Percentiles rank a stretch among this genome's conserved stretches.
These are phyloP conservation scores for Chloropsis cyanopogon DNA, from an alignment of 2,113 vertebrate species.

Conservation along the genomic window DNA sequence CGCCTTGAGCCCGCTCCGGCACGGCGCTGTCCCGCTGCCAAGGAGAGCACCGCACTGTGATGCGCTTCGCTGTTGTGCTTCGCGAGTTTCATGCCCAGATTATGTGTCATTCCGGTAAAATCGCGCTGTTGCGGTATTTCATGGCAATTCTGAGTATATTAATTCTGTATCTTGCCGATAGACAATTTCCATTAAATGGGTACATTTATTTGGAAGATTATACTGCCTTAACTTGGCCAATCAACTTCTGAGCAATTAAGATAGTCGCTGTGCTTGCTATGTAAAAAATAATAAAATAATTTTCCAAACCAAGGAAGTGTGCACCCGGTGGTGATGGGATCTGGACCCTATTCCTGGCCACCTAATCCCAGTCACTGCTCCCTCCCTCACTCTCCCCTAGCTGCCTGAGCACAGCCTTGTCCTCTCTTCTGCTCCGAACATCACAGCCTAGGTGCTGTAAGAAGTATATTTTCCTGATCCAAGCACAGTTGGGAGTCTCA, in stretches of 20 bases:
- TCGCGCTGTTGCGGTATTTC: accelerated
- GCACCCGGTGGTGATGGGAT: neutral
- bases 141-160: accelerated
- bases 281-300: neutral
- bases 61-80: accelerated
- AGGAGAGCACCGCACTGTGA: accelerated
- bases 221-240: neutral
- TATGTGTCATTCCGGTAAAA: accelerated
- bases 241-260: neutral
- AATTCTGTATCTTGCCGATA: neutral
- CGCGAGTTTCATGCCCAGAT: accelerated
- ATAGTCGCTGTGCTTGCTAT: accelerated
- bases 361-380: neutral
- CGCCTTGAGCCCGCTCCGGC: accelerated
- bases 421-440: accelerated
- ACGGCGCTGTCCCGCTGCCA: neutral
- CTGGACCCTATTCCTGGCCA: neutral
- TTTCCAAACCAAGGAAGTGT: neutral
- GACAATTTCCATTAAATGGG: too few relatives aligned
- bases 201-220: neutral
- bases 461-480: neutral
- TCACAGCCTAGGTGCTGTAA: neutral
- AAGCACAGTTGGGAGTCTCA: neutral
- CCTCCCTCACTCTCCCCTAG: accelerated
- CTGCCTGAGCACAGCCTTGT: neutral